Conservation (phyloP, 2,797 vertebrate genomes). For the Selene dorsalis region DNA sequence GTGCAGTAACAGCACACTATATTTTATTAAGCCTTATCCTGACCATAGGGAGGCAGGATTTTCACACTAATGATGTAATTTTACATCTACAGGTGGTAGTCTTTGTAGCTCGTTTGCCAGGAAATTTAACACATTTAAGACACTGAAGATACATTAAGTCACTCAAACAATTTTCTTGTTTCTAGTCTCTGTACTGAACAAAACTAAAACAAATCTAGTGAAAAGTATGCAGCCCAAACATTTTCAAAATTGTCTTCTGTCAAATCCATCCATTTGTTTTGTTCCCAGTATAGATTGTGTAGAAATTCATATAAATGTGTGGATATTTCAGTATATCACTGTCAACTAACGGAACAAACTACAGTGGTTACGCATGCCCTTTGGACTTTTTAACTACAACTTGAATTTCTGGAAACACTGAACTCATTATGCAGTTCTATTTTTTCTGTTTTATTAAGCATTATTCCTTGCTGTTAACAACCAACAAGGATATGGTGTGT, state of each 20-base stretch:
- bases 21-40: not conserved
- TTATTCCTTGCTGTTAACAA: constrained; percentile 19
- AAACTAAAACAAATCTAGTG: not conserved
- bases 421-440: constrained; percentile 31
- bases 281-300: too few species aligned
- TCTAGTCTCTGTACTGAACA: not conserved
- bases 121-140: not conserved
- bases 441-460: constrained; percentile 19
- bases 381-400: too few species aligned
- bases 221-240: too few species aligned
- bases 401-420: too few species aligned
- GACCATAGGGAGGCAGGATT: constrained; percentile 3
- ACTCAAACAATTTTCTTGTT: not conserved
- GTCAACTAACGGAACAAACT: not conserved
- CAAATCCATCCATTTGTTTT: too few species aligned
- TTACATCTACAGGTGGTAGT: not conserved
- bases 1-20: not conserved
- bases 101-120: not conserved
- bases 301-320: too few species aligned
- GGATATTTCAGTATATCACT: not conserved
- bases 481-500: constrained; percentile 5
- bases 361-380: not conserved
- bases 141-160: not conserved
- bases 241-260: too few species aligned
- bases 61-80: constrained; percentile 1